Percentiles rank a stretch among this genome's conserved stretches.
Conservation (phyloP, 2,113 vertebrate genomes). For the Aspidoscelis tigris region DNA sequence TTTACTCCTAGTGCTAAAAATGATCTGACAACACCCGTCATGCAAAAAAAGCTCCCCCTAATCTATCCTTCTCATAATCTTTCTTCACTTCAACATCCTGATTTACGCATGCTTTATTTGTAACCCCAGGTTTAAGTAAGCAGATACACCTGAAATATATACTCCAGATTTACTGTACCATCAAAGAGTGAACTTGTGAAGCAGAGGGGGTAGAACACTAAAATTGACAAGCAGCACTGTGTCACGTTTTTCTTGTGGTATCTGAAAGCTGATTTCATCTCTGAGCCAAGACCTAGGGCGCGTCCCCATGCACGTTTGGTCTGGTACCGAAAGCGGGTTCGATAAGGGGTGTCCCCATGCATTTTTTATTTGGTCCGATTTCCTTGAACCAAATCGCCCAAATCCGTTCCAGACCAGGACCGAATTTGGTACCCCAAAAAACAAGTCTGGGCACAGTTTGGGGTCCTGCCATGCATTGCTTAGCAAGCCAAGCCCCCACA, state of each 20-base stretch:
- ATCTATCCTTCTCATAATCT: not conserved
- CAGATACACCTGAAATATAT: not conserved
- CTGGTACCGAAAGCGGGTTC: too few species aligned
- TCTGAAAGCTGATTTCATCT: not conserved
- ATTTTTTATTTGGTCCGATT: too few species aligned
- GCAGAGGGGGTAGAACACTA: not conserved
- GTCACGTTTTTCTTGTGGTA: not conserved
- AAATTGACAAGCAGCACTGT: not conserved
- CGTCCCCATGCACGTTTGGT: too few species aligned
- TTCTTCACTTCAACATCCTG: not conserved
- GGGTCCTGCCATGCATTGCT: too few species aligned
- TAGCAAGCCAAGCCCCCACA: too few species aligned
- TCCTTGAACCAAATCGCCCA: too few species aligned
- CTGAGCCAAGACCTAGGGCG: not conserved
- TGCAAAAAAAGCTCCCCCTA: not conserved
- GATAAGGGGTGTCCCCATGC: too few species aligned
- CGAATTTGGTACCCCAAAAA: too few species aligned
- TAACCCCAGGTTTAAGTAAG: not conserved
- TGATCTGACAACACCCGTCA: not conserved
- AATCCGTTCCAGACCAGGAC: too few species aligned
- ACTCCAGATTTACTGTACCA: not conserved
- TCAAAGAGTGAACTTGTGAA: not conserved
- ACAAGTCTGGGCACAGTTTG: too few species aligned
- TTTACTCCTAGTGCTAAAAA: not conserved
- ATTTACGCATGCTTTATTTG: too few species aligned